Evolutionary conservation across 1,140 invertebrate species (phyloP).

Genomic region (Pararge aegeria): DNA sequence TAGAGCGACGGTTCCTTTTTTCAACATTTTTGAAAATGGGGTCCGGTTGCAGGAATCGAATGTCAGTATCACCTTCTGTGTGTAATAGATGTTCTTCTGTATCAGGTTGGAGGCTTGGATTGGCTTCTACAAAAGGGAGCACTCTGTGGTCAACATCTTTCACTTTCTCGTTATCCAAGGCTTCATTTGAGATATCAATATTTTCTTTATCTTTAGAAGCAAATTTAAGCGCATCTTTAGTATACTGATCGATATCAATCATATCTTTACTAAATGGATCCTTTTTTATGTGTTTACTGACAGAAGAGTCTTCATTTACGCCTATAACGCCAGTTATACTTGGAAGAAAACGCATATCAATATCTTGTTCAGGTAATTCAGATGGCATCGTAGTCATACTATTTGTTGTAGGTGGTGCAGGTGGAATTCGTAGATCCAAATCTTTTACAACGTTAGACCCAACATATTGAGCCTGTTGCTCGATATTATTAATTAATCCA

Average conservation of each 20-base stretch:
- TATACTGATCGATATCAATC: slow-evolving; percentile 78
- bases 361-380: slow-evolving; percentile 68
- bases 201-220: slow-evolving; percentile 71
- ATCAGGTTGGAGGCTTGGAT: slow-evolving; percentile 40
- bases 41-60: slow-evolving; percentile 67
- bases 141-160: slow-evolving; percentile 79
- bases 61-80: slow-evolving; percentile 77
- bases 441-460: slow-evolving; percentile 52
- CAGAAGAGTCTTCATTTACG: slow-evolving; percentile 41
- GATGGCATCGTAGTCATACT: slow-evolving; percentile 43
- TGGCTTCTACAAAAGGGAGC: slow-evolving; percentile 68
- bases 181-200: slow-evolving; percentile 69
- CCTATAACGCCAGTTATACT: slow-evolving; percentile 31
- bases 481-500: slow-evolving; percentile 69
- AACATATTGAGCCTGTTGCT: slow-evolving; percentile 53
- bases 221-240: slow-evolving; percentile 78
- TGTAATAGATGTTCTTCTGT: slow-evolving; percentile 57
- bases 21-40: slow-evolving; percentile 70
- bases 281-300: slow-evolving; percentile 34
- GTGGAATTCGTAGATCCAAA: slow-evolving; percentile 74
- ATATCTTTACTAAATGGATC: slow-evolving; percentile 61
- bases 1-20: slow-evolving; percentile 68
- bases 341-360: slow-evolving; percentile 79
- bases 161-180: slow-evolving; percentile 53
- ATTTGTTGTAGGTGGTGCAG: slow-evolving; percentile 41